A percentile compares a stretch with the other conserved stretches of the same genome.
Evolutionary conservation across 2,888 invertebrate species (phyloP).

Genomic region (Sicus ferrugineus): DNA sequence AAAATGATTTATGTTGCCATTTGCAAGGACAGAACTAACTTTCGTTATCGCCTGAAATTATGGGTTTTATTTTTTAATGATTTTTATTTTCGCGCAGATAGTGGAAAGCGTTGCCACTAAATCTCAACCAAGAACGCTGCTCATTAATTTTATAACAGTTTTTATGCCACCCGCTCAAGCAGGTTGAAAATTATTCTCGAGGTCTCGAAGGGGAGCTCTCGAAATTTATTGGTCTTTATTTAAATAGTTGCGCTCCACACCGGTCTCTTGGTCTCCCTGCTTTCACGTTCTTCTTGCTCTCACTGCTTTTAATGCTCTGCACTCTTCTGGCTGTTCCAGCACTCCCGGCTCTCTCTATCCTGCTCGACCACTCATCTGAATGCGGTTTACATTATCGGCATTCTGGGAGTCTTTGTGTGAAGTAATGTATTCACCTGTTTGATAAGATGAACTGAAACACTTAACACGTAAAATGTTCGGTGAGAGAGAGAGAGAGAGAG

Average conservation of each 20-base stretch:
- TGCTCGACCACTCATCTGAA: constrained; percentile 10
- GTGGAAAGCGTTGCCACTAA: not conserved
- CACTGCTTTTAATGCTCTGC: not conserved
- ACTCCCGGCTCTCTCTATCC: not conserved
- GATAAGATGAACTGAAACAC: constrained; percentile 29
- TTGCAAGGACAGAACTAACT: too few species aligned
- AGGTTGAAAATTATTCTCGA: not conserved
- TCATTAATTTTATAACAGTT: constrained; percentile 22
- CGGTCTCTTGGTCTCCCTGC: not conserved
- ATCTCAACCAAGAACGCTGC: constrained; percentile 10
- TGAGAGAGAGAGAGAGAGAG: not conserved
- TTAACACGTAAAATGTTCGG: constrained; percentile 2
- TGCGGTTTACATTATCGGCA: too few species aligned
- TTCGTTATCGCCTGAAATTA: not conserved
- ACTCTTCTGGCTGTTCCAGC: not conserved
- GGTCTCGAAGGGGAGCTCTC: not conserved
- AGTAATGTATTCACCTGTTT: constrained; percentile 30
- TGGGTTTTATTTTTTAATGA: not conserved
- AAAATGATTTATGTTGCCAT: too few species aligned
- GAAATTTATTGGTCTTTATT: constrained; percentile 25
- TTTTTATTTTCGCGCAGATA: not conserved
- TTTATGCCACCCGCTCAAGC: not conserved
- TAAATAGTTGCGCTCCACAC: not conserved
- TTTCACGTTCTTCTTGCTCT: not conserved
- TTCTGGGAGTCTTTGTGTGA: constrained; percentile 2